Percentiles rank a stretch among this genome's conserved stretches.
phyloP scores from a whole-genome alignment of 2,797 vertebrate species.

The Diceros bicornis region DNA sequence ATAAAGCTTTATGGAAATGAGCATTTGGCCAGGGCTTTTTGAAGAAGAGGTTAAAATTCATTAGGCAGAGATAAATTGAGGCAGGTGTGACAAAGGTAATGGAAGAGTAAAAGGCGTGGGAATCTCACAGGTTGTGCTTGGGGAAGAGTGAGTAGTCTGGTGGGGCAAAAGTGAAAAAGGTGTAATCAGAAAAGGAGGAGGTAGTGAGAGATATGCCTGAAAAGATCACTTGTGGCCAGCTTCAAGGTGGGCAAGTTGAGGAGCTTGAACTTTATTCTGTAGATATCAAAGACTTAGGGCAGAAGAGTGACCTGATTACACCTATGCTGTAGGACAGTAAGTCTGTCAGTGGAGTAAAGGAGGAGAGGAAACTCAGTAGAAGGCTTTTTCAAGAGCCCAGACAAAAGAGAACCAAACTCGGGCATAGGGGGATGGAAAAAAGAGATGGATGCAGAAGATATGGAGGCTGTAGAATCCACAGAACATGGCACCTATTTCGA shows the following conservation, averaged over 20 bases:
- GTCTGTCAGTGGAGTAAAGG: not conserved
- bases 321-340: not conserved
- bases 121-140: not conserved
- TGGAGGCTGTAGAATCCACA: not conserved
- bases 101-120: not conserved
- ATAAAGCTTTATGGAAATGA: slow-evolving; percentile 42
- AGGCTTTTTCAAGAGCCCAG: not conserved
- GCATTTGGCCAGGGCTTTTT: slow-evolving; percentile 32
- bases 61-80: not conserved
- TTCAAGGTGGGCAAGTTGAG: not conserved
- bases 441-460: not conserved
- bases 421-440: not conserved
- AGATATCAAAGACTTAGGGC: not conserved
- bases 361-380: not conserved
- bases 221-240: not conserved
- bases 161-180: not conserved
- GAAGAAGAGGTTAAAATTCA: slow-evolving; percentile 38
- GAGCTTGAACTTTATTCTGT: slow-evolving; percentile 21
- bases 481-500: not conserved
- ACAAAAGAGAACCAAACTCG: not conserved
- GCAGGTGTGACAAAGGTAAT: not conserved
- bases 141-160: not conserved
- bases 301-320: not conserved
- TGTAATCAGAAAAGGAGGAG: not conserved
- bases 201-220: not conserved